phyloP scores from a whole-genome alignment of 2,113 vertebrate species.

The Mesocricetus auratus region DNA sequence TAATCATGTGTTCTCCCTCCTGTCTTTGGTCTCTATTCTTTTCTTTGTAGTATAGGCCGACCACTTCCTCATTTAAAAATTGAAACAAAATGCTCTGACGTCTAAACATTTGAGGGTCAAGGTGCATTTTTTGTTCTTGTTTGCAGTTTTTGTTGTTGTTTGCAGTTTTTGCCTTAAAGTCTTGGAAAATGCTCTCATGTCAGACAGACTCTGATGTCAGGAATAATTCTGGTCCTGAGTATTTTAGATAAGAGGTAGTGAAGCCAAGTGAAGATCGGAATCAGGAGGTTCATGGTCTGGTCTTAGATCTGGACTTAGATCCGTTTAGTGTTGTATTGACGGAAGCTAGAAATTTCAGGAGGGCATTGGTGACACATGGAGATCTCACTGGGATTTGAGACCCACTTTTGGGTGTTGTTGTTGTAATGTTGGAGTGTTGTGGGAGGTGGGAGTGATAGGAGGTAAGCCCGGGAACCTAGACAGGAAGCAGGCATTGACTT shows the following conservation, averaged over 20 bases:
- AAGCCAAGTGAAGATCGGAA: not conserved
- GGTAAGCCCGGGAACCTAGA: not conserved
- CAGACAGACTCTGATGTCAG: not conserved
- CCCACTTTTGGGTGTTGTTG: not conserved
- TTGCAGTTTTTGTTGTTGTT: not conserved
- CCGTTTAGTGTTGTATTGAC: not conserved
- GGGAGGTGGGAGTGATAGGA: too few relatives aligned
- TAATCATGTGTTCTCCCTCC: not conserved
- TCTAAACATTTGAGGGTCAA: not conserved
- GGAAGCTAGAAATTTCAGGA: not conserved
- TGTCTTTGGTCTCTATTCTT: not conserved
- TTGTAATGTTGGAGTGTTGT: not conserved
- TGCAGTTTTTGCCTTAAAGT: not conserved
- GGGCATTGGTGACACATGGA: not conserved
- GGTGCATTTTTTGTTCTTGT: not conserved
- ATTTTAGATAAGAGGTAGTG: not conserved
- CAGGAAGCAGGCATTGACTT: not conserved
- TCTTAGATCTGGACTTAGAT: too few relatives aligned
- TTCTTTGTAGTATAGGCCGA: not conserved
- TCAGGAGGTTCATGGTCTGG: too few relatives aligned
- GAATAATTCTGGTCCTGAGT: not conserved
- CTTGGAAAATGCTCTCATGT: not conserved
- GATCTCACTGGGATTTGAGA: not conserved
- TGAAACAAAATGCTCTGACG: not conserved
- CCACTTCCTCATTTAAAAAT: not conserved